Conservation (phyloP, 1,140 invertebrate genomes). For the Caerostris extrusa region DNA sequence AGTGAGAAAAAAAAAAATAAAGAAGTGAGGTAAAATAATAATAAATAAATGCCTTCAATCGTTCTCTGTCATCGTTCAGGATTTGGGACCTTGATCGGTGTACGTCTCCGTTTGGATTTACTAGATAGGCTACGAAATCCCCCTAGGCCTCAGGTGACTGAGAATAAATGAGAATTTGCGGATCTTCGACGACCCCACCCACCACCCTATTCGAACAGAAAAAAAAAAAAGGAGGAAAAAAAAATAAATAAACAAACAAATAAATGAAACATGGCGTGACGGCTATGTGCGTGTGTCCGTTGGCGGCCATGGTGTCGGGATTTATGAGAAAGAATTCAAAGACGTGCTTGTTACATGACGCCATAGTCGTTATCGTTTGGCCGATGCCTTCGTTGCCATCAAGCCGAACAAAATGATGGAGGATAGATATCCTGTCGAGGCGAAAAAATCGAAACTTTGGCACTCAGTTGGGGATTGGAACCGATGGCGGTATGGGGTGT, state of each 20-base stretch:
- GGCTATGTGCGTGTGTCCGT: constrained; percentile 36
- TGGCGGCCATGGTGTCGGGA: constrained; percentile 48
- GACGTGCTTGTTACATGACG: constrained; percentile 68
- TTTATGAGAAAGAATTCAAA: constrained; percentile 68
- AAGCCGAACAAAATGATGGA: constrained; percentile 56
- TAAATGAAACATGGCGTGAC: constrained; percentile 57
- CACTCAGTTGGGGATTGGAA: not conserved
- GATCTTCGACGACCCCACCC: not conserved
- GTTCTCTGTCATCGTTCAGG: constrained; percentile 69
- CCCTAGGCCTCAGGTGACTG: constrained; percentile 69
- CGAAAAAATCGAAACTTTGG: constrained; percentile 20
- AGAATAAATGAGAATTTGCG: constrained; percentile 71
- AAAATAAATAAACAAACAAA: constrained; percentile 64
- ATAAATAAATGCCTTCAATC: constrained; percentile 66
- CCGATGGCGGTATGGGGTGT: not conserved
- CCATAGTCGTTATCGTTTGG: constrained; percentile 53
- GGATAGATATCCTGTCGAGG: not conserved
- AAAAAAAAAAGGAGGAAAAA: not conserved
- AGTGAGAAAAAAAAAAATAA: constrained; percentile 27
- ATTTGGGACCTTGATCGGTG: constrained; percentile 61
- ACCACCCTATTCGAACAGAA: constrained; percentile 3
- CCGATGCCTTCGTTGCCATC: constrained; percentile 30
- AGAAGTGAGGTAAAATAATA: constrained; percentile 1
- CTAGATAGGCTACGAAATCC: constrained; percentile 67
- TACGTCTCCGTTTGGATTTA: constrained; percentile 66